Evolutionary conservation across 2,797 vertebrate species (phyloP).

Genomic region (Diplodus sargus): DNA sequence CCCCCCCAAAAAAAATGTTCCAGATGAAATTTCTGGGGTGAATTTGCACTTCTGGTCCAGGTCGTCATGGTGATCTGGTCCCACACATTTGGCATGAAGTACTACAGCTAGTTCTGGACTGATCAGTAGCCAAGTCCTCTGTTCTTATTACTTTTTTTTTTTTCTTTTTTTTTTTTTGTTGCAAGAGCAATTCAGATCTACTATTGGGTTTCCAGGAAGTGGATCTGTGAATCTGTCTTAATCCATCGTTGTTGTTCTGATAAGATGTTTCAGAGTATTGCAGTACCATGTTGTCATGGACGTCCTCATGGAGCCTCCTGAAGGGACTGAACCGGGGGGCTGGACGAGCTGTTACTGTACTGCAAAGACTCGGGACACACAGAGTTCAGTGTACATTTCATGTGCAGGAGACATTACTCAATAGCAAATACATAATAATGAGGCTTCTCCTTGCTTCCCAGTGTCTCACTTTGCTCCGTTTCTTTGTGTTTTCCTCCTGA

Average conservation of each 20-base stretch:
- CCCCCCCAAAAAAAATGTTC: conserved; percentile 8
- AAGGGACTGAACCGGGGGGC: conserved; percentile 21
- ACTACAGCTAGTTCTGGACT: conserved; percentile 30
- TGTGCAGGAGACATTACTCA: conserved; percentile 59
- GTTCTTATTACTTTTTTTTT: conserved; percentile 22
- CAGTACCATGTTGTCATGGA: conserved; percentile 23
- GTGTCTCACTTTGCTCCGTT: conserved; percentile 88
- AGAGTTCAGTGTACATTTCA: conserved; percentile 60
- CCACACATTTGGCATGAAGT: conserved; percentile 61
- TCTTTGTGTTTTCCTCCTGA: conserved; percentile 86
- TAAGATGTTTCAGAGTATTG: conserved; percentile 26
- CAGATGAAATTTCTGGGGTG: conserved; percentile 56
- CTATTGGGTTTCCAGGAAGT: conserved; percentile 27
- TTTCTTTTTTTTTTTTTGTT: conserved; percentile 18
- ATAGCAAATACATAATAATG: conserved; percentile 59
- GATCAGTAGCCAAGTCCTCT: conserved; percentile 13
- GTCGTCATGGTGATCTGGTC: conserved; percentile 30
- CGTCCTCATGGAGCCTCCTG: conserved; percentile 25
- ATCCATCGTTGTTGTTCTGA: conserved; percentile 48
- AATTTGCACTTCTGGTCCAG: conserved; percentile 73
- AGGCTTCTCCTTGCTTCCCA: conserved; percentile 55
- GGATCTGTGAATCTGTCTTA: conserved; percentile 61
- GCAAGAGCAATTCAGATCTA: conserved; percentile 44
- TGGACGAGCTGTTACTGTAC: conserved; percentile 33
- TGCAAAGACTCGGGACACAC: conserved; percentile 34